phyloP scores from a whole-genome alignment of 1,140 invertebrate genomes.

The Linepithema humile region DNA sequence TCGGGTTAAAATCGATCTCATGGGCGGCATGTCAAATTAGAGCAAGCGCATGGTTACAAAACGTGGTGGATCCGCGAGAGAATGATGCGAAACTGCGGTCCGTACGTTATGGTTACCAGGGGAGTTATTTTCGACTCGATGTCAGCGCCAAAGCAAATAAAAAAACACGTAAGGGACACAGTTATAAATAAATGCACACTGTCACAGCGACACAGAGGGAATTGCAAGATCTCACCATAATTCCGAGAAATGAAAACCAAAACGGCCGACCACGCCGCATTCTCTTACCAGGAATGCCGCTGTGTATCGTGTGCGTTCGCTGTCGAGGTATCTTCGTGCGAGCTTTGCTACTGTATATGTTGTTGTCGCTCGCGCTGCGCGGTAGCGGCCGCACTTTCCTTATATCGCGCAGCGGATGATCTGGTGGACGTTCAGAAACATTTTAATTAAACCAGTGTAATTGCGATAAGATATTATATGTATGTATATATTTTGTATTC shows the following conservation, averaged over 20 bases:
- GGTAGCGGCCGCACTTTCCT: slow-evolving; percentile 80
- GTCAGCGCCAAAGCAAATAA: slow-evolving; percentile 65
- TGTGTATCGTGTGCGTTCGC: slow-evolving; percentile 72
- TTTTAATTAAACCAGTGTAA: not conserved
- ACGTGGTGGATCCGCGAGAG: slow-evolving; percentile 13
- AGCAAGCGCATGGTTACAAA: slow-evolving; percentile 43
- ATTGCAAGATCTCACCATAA: slow-evolving; percentile 48
- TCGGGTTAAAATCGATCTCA: slow-evolving; percentile 8
- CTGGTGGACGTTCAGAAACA: slow-evolving; percentile 64
- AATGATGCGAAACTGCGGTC: slow-evolving; percentile 49
- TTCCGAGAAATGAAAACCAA: not conserved
- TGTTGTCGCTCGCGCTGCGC: slow-evolving; percentile 81
- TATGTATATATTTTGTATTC: not conserved
- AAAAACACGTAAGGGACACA: slow-evolving; percentile 48
- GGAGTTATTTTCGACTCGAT: slow-evolving; percentile 68
- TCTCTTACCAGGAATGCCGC: slow-evolving; percentile 80
- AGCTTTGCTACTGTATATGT: slow-evolving; percentile 79
- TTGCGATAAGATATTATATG: not conserved
- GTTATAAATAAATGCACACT: slow-evolving; percentile 72
- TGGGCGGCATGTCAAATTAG: slow-evolving; percentile 39
- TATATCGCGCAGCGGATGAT: slow-evolving; percentile 78
- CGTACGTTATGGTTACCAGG: not conserved
- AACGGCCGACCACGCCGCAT: not conserved
- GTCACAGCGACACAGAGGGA: slow-evolving; percentile 67
- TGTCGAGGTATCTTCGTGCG: slow-evolving; percentile 76